phyloP scores from a whole-genome alignment of 2,113 vertebrate genomes.

The Thamnaconus septentrionalis region DNA sequence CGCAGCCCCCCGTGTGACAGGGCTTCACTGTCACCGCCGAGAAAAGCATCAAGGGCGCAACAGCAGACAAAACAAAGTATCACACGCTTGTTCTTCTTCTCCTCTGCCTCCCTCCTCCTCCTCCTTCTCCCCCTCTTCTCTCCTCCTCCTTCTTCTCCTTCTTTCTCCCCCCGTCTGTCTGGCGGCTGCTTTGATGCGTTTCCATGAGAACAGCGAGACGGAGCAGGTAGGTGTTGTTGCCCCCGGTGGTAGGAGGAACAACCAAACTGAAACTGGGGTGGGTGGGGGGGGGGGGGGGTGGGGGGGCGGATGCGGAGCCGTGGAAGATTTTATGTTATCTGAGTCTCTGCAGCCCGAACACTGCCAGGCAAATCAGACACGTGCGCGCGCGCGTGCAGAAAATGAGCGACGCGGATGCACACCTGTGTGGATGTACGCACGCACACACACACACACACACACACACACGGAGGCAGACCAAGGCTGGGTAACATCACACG shows the following conservation, averaged over 20 bases:
- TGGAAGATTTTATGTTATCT: conserved; percentile 42
- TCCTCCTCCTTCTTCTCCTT: not conserved
- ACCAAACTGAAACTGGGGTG: conserved; percentile 34
- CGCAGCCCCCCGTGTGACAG: conserved; percentile 23
- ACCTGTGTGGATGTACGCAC: not conserved
- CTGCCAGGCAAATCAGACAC: conserved; percentile 14
- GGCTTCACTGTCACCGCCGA: conserved; percentile 31
- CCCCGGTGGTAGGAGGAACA: conserved; percentile 45
- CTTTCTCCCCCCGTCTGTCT: conserved; percentile 30
- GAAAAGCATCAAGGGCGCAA: conserved; percentile 43
- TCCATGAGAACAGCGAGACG: conserved; percentile 69
- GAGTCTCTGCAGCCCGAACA: conserved; percentile 28
- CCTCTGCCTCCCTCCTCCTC: not conserved
- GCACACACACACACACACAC: no score
- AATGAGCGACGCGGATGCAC: not conserved
- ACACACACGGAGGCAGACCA: no score
- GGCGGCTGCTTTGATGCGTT: conserved; percentile 61
- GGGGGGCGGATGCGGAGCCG: conserved; percentile 6
- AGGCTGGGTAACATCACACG: no score
- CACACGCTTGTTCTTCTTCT: conserved; percentile 20
- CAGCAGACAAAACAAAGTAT: conserved; percentile 46
- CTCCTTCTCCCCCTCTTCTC: not conserved
- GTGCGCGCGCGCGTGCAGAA: conserved; percentile 7
- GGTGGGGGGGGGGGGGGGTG: conserved; percentile 9
- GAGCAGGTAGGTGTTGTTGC: conserved; percentile 62